Evolutionary conservation across 2,113 vertebrate genomes (phyloP).

Genomic region (Notothenia coriiceps): DNA sequence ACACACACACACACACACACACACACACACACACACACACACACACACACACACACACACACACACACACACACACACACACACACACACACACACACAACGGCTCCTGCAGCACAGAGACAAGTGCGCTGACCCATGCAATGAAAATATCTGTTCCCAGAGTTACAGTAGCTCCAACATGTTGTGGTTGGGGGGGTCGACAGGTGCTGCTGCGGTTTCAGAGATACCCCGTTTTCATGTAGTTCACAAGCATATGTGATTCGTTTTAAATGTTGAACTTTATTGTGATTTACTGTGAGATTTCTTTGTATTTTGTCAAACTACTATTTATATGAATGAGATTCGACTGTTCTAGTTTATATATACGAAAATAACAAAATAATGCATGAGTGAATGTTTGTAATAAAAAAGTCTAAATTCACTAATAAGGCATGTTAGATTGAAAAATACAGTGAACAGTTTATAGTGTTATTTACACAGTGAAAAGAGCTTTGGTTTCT

Average conservation of each 20-base stretch:
- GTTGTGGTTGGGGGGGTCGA: conserved; percentile 8
- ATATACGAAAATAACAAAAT: background rate
- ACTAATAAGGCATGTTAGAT: background rate
- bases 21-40: conserved; percentile 33
- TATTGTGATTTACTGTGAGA: background rate
- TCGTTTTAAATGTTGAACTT: too few species aligned
- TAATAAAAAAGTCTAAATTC: background rate
- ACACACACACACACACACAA: conserved; percentile 27
- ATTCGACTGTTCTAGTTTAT: too few species aligned
- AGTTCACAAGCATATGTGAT: too few species aligned
- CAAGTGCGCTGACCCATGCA: conserved; percentile 65
- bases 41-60: conserved; percentile 31
- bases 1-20: conserved; percentile 37
- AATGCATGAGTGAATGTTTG: background rate
- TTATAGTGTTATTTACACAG: background rate
- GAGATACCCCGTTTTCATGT: background rate
- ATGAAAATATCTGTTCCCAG: conserved; percentile 56
- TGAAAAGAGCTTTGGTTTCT: background rate
- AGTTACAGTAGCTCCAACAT: conserved; percentile 55
- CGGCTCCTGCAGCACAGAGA: conserved; percentile 44
- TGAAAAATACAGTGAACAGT: background rate
- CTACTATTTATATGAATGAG: background rate
- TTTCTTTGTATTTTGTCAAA: background rate
- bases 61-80: conserved; percentile 47
- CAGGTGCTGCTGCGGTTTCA: conserved; percentile 46